Evolutionary conservation across 2,888 invertebrate genomes (phyloP).

Genomic region (Coleophora flavipennella): DNA sequence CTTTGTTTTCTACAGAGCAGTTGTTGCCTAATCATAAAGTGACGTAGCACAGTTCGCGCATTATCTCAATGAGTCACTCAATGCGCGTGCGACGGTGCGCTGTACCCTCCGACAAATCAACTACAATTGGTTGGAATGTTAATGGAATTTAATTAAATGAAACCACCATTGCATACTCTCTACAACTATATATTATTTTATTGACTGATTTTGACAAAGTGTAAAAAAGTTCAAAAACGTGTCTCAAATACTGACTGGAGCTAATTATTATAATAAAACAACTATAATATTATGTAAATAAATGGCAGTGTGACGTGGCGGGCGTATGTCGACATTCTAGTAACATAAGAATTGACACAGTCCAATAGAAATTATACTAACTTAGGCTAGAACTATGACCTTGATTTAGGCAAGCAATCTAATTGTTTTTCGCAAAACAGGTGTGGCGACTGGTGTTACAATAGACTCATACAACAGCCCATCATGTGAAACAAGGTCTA

Average conservation of each 20-base stretch:
- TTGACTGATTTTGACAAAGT: conserved; percentile 48
- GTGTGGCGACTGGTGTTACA: conserved; percentile 44
- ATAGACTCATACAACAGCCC: conserved; percentile 34
- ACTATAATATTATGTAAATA: conserved; percentile 14
- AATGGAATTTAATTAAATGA: conserved; percentile 66
- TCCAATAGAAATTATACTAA: conserved; percentile 60
- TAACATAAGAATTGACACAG: conserved; percentile 78
- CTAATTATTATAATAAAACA: conserved; percentile 1
- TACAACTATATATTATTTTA: conserved; percentile 60
- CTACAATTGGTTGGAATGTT: conserved; percentile 60
- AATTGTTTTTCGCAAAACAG: conserved; percentile 51
- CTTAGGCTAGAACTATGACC: conserved; percentile 15
- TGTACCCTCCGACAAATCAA: conserved; percentile 41
- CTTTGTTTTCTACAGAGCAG: conserved; percentile 22
- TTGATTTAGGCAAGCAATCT: conserved; percentile 38
- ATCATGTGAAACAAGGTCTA: conserved; percentile 62
- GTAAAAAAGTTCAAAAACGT: conserved; percentile 58
- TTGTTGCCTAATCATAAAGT: background rate
- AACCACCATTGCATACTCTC: conserved; percentile 50
- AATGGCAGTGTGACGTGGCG: conserved; percentile 62
- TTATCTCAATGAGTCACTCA: conserved; percentile 36
- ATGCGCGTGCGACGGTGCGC: conserved; percentile 14
- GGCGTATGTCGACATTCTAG: conserved; percentile 76
- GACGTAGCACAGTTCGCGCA: conserved; percentile 3
- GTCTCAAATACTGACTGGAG: conserved; percentile 24